Evolutionary conservation across 64 coral and sea anemone genomes (phyloP).

Genomic region (Stichodactyla mertensii): DNA sequence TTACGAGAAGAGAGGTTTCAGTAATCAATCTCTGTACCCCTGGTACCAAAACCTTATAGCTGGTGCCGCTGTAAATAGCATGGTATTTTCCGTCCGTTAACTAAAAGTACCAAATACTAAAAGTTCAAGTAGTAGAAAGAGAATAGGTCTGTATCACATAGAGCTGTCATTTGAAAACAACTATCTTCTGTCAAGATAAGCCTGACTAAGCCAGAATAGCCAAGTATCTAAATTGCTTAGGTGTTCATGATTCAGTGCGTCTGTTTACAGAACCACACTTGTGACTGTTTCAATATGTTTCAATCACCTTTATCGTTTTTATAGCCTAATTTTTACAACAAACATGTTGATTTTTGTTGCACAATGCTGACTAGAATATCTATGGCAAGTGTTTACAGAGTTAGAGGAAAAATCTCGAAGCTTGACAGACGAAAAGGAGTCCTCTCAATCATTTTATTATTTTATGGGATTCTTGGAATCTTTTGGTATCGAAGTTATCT

Average conservation of each 20-base stretch:
- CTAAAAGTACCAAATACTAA: not conserved
- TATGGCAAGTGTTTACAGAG: not conserved
- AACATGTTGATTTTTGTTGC: not conserved
- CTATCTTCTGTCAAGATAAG: not conserved
- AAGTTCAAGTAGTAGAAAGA: not conserved
- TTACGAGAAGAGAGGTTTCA: no score
- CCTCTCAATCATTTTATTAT: slow-evolving; percentile 3
- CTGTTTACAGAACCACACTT: not conserved
- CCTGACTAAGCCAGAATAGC: not conserved
- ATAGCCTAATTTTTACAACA: not conserved
- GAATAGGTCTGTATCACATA: not conserved
- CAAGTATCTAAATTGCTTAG: not conserved
- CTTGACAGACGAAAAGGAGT: not conserved
- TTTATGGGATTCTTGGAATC: not conserved
- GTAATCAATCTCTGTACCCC: no score
- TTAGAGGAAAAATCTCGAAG: not conserved
- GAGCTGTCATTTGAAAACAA: not conserved
- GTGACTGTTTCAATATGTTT: not conserved
- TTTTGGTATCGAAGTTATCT: not conserved
- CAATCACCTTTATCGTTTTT: not conserved
- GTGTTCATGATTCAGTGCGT: not conserved
- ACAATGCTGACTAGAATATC: not conserved
- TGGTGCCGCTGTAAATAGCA: not conserved
- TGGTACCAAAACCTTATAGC: no score
- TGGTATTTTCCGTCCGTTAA: not conserved